phyloP scores from a whole-genome alignment of 2,113 vertebrate genomes.

The Oreochromis spilurus region DNA sequence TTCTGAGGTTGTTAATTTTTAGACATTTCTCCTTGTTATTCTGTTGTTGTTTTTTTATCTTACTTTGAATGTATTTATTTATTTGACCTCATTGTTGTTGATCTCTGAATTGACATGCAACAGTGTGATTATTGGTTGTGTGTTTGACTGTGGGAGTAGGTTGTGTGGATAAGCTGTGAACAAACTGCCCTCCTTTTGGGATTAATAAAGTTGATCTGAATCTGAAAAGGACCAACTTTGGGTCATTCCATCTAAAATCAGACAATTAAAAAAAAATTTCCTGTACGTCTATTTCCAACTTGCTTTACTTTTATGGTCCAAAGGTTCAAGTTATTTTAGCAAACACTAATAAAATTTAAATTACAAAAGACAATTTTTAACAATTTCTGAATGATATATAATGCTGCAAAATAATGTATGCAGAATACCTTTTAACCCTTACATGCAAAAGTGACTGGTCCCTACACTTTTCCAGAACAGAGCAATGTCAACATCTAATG shows the following conservation, averaged over 20 bases:
- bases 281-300: not conserved
- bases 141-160: not conserved
- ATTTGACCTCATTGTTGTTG: not conserved
- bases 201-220: not conserved
- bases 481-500: not conserved
- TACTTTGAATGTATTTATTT: not conserved
- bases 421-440: not conserved
- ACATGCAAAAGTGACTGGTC: accelerated
- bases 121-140: not conserved
- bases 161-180: not conserved
- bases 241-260: not conserved
- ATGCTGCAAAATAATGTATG: not conserved
- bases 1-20: not conserved
- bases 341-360: accelerated
- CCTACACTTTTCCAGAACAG: accelerated
- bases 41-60: not conserved
- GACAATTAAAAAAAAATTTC: not conserved
- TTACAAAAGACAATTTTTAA: accelerated
- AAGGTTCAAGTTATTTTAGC: not conserved
- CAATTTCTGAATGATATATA: not conserved
- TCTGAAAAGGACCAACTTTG: not conserved
- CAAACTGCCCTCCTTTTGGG: not conserved
- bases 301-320: not conserved
- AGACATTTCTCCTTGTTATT: not conserved
- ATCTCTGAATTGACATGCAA: not conserved